Conservation (phyloP, 2,797 vertebrate species). For the Sebastolobus altivelis region DNA sequence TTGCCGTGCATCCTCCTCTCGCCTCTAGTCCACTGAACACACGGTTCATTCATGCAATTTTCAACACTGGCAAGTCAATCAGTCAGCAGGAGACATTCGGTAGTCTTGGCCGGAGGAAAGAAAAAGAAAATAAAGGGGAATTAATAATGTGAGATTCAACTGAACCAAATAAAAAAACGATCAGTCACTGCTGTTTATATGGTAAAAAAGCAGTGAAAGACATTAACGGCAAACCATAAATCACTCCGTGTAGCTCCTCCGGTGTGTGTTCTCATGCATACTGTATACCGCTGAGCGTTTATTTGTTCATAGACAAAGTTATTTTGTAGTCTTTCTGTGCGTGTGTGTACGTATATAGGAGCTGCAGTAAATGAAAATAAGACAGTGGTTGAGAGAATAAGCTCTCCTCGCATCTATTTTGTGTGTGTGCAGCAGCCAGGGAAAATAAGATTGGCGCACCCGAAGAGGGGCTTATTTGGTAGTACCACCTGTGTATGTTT, state of each 20-base stretch:
- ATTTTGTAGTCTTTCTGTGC: neutral
- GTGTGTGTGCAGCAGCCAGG: conserved; percentile 35
- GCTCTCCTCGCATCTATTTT: conserved; percentile 37
- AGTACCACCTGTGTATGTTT: conserved; percentile 21
- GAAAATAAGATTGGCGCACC: conserved; percentile 52
- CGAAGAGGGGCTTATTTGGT: conserved; percentile 49
- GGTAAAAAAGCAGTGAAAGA: neutral
- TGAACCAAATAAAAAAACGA: neutral
- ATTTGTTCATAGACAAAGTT: conserved; percentile 1
- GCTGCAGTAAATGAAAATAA: conserved; percentile 42
- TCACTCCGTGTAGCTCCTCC: conserved; percentile 6
- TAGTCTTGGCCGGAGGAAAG: neutral
- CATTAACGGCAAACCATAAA: conserved; percentile 24
- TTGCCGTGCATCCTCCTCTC: neutral
- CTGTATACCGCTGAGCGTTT: neutral
- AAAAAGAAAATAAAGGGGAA: neutral
- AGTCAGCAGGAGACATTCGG: neutral
- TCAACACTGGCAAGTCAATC: conserved; percentile 3
- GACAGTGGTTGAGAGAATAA: conserved; percentile 18
- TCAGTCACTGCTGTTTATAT: conserved; percentile 21
- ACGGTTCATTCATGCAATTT: conserved; percentile 14
- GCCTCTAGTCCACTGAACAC: neutral
- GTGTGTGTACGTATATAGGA: neutral
- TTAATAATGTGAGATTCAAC: conserved; percentile 3
- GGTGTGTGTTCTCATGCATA: conserved; percentile 25